phyloP scores from a whole-genome alignment of 2,888 invertebrate genomes.

The Litoditis marina region DNA sequence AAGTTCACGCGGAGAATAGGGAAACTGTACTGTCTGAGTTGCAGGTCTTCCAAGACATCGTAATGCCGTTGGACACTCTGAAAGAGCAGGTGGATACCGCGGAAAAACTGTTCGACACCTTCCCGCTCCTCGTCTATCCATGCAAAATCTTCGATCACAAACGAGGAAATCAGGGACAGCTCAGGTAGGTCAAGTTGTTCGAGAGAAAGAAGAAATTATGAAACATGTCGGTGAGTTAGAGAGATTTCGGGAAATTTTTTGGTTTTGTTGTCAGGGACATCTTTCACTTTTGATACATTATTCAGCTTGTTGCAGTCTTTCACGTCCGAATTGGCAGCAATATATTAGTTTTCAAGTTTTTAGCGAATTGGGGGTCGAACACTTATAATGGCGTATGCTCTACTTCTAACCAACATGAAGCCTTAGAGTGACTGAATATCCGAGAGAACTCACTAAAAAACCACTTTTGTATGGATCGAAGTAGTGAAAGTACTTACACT shows the following conservation, averaged over 20 bases:
- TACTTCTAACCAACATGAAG: no score
- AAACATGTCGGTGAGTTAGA: neutral
- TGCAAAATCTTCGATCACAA: conserved; percentile 72
- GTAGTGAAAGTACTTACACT: no score
- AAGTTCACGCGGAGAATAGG: no score
- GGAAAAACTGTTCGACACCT: conserved; percentile 69
- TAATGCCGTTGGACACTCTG: conserved; percentile 71
- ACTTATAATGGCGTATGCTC: no score
- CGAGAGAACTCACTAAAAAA: neutral
- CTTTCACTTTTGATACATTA: no score
- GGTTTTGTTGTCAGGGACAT: no score
- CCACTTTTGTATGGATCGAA: no score
- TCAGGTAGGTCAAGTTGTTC: conserved; percentile 25
- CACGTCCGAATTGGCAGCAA: no score
- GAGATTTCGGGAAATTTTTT: neutral
- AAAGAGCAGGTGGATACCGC: conserved; percentile 67
- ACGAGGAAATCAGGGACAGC: conserved; percentile 61
- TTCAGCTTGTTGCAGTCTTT: no score
- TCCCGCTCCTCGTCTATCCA: conserved; percentile 73
- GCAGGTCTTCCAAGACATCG: conserved; percentile 73
- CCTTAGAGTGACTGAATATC: neutral
- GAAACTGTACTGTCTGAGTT: no score
- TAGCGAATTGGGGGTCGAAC: no score
- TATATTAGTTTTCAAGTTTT: no score
- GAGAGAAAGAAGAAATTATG: neutral